These are phyloP conservation scores for Nannoperca obscura DNA, from an alignment of 2,797 vertebrate genomes.

Conservation along the genomic window DNA sequence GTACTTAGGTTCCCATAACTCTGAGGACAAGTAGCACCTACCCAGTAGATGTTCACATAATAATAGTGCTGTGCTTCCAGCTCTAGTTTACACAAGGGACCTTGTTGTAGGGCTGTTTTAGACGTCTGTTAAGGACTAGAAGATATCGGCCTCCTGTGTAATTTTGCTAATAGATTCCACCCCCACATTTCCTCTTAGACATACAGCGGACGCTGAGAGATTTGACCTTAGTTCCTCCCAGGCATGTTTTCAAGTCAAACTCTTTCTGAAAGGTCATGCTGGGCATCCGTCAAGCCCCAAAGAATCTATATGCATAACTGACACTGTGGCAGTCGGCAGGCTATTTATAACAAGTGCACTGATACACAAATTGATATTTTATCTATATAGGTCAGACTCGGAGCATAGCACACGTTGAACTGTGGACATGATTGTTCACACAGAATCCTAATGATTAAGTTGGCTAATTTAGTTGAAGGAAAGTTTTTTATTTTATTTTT, in stretches of 20 bases:
- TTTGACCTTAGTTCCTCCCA: slow-evolving; percentile 15
- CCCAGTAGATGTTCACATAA: slow-evolving; percentile 65
- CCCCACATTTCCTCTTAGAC: slow-evolving; percentile 26
- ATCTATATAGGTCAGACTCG: slow-evolving; percentile 56
- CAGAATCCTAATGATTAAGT: background rate
- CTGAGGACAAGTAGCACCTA: slow-evolving; percentile 62
- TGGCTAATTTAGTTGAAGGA: background rate
- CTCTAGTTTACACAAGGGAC: slow-evolving; percentile 56
- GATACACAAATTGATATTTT: slow-evolving; percentile 40
- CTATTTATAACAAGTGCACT: slow-evolving; percentile 57
- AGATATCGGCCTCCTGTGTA: slow-evolving; percentile 59
- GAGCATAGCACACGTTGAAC: slow-evolving; percentile 10
- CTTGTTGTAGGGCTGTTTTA: slow-evolving; percentile 45
- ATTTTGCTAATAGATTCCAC: slow-evolving; percentile 67
- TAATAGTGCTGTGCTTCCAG: slow-evolving; percentile 59
- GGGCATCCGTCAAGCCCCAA: slow-evolving; percentile 19
- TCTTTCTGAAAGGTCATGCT: slow-evolving; percentile 47
- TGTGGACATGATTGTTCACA: slow-evolving; percentile 11
- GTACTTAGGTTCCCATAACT: slow-evolving; percentile 66
- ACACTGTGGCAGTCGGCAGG: slow-evolving; percentile 36
- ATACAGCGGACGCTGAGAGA: slow-evolving; percentile 12
- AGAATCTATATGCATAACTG: slow-evolving; percentile 30
- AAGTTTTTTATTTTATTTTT: slow-evolving; percentile 5
- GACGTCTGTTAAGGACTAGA: slow-evolving; percentile 42
- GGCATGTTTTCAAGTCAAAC: slow-evolving; percentile 49